These are phyloP conservation scores for Grallaria varia DNA, from an alignment of 2,113 vertebrate genomes.

Conservation along the genomic window DNA sequence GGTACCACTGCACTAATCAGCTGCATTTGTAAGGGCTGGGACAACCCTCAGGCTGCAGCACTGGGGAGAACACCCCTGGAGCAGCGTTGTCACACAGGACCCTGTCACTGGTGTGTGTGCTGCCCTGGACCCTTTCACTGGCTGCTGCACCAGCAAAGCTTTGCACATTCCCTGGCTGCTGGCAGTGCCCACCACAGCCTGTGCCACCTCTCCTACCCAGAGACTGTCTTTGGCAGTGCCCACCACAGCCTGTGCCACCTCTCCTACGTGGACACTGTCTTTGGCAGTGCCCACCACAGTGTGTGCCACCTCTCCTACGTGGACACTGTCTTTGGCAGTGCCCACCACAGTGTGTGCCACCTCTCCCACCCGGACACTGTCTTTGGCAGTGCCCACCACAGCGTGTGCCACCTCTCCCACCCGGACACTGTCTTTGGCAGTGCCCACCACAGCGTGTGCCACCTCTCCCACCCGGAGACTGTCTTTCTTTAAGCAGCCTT, in stretches of 20 bases:
- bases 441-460: not conserved
- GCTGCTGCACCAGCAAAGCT: not conserved
- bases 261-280: not conserved
- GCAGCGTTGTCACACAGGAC: not conserved
- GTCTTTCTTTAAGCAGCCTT: not conserved
- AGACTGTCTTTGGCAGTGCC: no score
- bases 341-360: not conserved
- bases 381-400: not conserved
- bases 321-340: not conserved
- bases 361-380: not conserved
- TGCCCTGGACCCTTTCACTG: no score
- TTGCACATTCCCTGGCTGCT: not conserved
- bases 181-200: not conserved
- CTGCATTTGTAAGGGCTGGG: not conserved
- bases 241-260: not conserved
- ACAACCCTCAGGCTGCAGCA: not conserved
- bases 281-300: not conserved
- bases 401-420: not conserved
- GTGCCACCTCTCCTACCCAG: not conserved
- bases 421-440: not conserved
- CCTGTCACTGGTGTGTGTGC: no score
- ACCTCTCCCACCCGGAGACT: not conserved
- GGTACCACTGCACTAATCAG: not conserved
- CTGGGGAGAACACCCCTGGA: not conserved
- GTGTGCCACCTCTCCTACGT: not conserved